Evolutionary conservation across 2,888 invertebrate genomes (phyloP), one percentile per base, ranked within the genome.

Genomic region (Tipula unca): DNA sequence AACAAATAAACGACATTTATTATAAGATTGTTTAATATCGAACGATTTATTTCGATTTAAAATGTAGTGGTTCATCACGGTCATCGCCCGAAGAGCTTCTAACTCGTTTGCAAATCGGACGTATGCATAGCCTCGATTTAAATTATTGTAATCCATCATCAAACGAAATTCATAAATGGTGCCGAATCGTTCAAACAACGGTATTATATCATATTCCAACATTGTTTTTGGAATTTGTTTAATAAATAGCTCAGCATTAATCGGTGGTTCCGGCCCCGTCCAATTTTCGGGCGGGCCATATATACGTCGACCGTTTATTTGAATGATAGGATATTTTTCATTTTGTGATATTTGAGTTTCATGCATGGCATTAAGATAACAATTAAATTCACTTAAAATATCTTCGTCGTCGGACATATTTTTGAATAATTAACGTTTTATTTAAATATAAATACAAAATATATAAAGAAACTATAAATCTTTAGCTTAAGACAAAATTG

Each of bases 131-230:
- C 89, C 89, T 3, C 89, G 88, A 85, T 89, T 89, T 1, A 86
- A 86, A 20, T 89, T 87, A 85, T 88, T 88, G 85, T 88, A 89
- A 84, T 89, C 89, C 86, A 89, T 88, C 10, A 89, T 88, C 0
- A 89, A 86, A 0, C 89, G 88, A 54, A 89, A 88, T 86, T 89
- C 88, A 84, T 89, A 89, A n/a, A 89, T 88, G 17, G 86, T 86
- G 0, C 89, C 89, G 85, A 89, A 89, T 3, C 88, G 87, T 13
- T 88, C 85, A 86, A 89, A 89, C 8, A 88, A 88, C 2, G 88
- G 86, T 3, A 89, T 29, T 0, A 89, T 86, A 8, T 87, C 87
- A 1, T 88, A 86, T 85, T 89, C 89, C 36, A 87, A 86, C 3
- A 89, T 83, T 42, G 87, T 86, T 17, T 87, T 87, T 3, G 89